Base-by-base conservation (phyloP, 2,113 vertebrate species). In the Tachycineta bicolor region DNA sequence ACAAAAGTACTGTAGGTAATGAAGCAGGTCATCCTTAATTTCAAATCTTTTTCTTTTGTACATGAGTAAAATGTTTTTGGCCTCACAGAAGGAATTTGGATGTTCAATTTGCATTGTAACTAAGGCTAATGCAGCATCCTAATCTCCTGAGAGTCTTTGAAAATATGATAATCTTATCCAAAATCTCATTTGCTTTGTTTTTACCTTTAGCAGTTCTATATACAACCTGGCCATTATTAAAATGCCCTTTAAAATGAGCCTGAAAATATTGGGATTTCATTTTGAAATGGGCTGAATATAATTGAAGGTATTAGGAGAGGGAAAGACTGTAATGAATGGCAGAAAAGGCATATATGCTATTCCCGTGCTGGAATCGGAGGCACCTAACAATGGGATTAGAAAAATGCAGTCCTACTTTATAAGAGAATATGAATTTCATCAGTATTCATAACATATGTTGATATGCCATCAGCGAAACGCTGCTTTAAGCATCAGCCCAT, bases 371-470 rank as follows among this genome's bases (percentile, higher is more conserved):
- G 78, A 68, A 67, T 58, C 0, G 0, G 50, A 93, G 64, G 71
- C 59, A 83, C 18, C 76, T 83, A 34, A 88, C 87, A 93, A 88
- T 74, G 47, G 68, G 79, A 87, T 69, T 58, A 56, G 43, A 71
- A 80, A 84, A 74, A 83, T 65, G 25, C 62, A 74, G 69, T 49
- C 39, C 64, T 74, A 12, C 23, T 8, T 80, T 71, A 52, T n/a
- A 41, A 65, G 31, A 87, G 46, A 91, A 87, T 67, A 84, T 86
- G 78, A 89, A 82, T 96, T 97, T 94, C 71, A 95, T 95, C 91
- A 94, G 89, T 90, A 97, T 97, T 97, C 87, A 84, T 95, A 87
- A 90, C 81, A 62, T 77, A 74, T 22, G 44, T 60, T 83, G 93
- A 75, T 94, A 86, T 83, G 87, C 86, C 89, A 65, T 95, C 93